Conservation (phyloP, 1,140 invertebrate genomes). For the Ooceraea biroi region DNA sequence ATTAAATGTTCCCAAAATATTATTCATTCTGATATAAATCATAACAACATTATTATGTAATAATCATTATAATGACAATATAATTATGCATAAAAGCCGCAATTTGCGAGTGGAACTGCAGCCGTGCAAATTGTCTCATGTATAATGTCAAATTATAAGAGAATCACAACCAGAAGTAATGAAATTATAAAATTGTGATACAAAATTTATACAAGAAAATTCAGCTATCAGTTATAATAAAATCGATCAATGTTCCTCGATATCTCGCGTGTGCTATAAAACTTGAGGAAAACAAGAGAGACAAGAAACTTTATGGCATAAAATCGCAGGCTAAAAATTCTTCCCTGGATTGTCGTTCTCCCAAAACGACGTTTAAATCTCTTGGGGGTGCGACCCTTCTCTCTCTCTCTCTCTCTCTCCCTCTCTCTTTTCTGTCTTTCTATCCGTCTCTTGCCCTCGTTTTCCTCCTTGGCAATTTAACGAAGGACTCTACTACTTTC, state of each 20-base stretch:
- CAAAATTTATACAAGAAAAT: conserved; percentile 4
- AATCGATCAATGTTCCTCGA: background rate
- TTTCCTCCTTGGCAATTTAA: conserved; percentile 64
- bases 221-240: background rate
- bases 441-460: conserved; percentile 1
- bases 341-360: conserved; percentile 49
- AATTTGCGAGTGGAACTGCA: background rate
- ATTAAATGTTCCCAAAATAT: background rate
- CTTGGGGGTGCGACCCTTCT: background rate
- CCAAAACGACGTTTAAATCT: conserved; percentile 71
- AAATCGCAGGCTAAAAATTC: conserved; percentile 20
- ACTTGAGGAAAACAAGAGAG: background rate
- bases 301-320: conserved; percentile 9
- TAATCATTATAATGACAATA: background rate
- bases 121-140: background rate
- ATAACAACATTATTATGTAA: background rate
- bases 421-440: background rate
- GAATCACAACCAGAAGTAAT: background rate
- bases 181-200: conserved; percentile 17
- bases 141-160: too few species aligned
- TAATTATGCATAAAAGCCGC: background rate
- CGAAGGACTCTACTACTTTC: conserved; percentile 64
- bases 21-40: background rate
- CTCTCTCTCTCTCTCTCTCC: background rate
- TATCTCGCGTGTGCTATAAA: background rate